Base-by-base conservation (phyloP, 2,888 invertebrate species). In the Xanthorhoe designata region DNA sequence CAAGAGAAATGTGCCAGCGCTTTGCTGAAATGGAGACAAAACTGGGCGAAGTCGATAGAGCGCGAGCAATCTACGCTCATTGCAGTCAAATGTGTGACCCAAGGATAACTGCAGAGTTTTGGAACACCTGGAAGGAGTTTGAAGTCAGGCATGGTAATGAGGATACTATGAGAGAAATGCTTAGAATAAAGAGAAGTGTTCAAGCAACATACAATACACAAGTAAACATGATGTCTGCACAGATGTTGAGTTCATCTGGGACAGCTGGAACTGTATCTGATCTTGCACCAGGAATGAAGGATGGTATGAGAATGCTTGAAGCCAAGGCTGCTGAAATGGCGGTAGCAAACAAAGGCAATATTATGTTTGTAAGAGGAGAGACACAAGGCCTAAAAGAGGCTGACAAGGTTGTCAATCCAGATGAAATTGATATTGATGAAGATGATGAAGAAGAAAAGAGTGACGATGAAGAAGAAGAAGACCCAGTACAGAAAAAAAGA, bases 41-140 rank as follows among this genome's bases (percentile, higher is more conserved):
- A 86, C 94, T 99, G 45, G 99, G 99, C 57, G 99, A 99, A 95
- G 98, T 99, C 65, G 99, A 99, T 87, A 95, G 99, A 73, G 99
- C 99, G 0, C 94, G 99, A 72, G 99, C 99, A 0, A 97, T 99
- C 79, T 99, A 99, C 86, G 97, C 98, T 0, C 99, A 99, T 88
- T 99, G 99, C 83, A 98, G 99, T 78, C 99, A 99, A 94, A 98
- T 99, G 89, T 99, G 99, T 89, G 99, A 99, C 94, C 99, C 99
- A 1, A 95, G 99, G 84, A 98, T 99, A 8, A 98, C 98, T 4
- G 95, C 96, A 0, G 97, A 97, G 64, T 99, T 99, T 89, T 99
- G 99, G 99, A 97, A 98, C 83, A 97, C 98, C 0, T 99, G 99
- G 99, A 99, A 99, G 87, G 99, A 99, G 81, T 99, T 99, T 93